Base-by-base conservation (phyloP, 2,888 invertebrate species). In the Ennomos erosarius region DNA sequence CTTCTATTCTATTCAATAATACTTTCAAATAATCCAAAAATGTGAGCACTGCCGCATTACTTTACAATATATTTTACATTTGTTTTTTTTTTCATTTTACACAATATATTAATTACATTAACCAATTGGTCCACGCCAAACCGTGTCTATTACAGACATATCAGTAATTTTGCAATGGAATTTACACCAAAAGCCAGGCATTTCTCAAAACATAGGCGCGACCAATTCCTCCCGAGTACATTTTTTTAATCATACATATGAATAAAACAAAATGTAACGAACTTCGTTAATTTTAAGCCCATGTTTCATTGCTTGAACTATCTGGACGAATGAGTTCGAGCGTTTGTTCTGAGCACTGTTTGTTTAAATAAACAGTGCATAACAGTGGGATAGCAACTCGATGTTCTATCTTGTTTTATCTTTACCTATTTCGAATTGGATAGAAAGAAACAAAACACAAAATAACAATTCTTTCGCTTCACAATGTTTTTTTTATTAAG, bases 81-180 rank as follows among this genome's bases (percentile, higher is more conserved):
- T 42, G 50, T 46, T 8, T 45, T 34, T 36, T 43, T 42, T 16
- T 39, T 11, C 36, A 46, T 45, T 45, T 53, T 53, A 48, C 36
- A 58, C 43, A 38, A 8, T 43, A n/a, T n/a, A 42, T 46, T 44
- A 48, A 44, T 45, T 52, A 60, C 55, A 56, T 16, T 52, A 52
- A 48, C 42, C 46, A 53, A 49, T 56, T 61, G 61, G 53, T 61
- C 61, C 56, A 55, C 55, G 56, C 61, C 61, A 36, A 56, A 49
- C 26, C 45, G 36, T 42, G 38, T 59, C 51, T n/a, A 9, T 10
- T 13, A 6, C 26, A 26, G 34, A 51, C 39, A 44, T 5, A 39
- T 51, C 13, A 40, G 13, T 33, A 48, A 33, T 13, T 40, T 53
- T 13, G 33, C 9, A 26, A 10, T 16, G 33, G 26, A 42, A 13